A percentile compares a stretch with the other conserved stretches of the same genome.
Evolutionary conservation across 1,140 invertebrate genomes (phyloP).

Genomic region (Mya arenaria): DNA sequence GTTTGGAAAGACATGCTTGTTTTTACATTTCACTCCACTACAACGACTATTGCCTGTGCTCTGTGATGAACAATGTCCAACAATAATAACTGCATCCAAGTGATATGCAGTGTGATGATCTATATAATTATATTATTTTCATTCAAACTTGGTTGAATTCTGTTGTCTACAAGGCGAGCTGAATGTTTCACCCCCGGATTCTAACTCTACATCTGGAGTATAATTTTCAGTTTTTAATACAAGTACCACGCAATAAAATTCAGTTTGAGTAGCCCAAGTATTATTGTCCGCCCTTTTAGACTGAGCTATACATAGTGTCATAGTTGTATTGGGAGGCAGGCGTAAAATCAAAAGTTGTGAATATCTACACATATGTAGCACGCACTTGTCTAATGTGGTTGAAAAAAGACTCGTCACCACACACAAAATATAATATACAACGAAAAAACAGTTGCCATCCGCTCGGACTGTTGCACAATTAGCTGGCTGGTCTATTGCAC

Average conservation of each 20-base stretch:
- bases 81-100: constrained; percentile 32
- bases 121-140: constrained; percentile 20
- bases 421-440: not conserved
- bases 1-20: too few species aligned
- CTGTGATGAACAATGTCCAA: not conserved
- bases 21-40: constrained; percentile 34
- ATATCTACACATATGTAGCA: too few species aligned
- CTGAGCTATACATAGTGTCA: too few species aligned
- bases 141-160: not conserved
- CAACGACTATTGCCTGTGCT: not conserved
- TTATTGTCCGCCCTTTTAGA: too few species aligned
- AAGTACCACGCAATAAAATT: too few species aligned
- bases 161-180: not conserved
- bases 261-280: too few species aligned
- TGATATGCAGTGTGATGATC: constrained; percentile 16
- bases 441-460: not conserved
- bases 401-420: not conserved
- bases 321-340: constrained; percentile 13
- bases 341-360: not conserved
- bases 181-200: constrained; percentile 30
- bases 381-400: constrained; percentile 3
- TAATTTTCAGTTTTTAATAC: too few species aligned
- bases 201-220: constrained; percentile 17
- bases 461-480: not conserved
- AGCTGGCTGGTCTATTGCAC: not conserved